Base-by-base conservation (phyloP, 1,140 invertebrate species). In the Sminthurides bifidus region DNA sequence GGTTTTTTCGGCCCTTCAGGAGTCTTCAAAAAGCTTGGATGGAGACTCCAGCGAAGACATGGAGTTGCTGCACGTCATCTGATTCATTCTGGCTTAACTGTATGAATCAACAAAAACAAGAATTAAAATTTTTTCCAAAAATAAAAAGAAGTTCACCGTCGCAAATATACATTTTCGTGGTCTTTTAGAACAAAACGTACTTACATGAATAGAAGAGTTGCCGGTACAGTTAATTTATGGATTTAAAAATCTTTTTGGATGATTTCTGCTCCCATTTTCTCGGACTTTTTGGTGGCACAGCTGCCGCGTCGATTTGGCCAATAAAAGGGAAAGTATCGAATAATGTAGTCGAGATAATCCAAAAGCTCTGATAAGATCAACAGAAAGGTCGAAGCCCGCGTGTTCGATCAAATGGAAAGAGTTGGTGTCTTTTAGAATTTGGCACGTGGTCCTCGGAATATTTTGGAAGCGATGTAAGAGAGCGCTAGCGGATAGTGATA, bases 61-160 rank as follows among this genome's bases (percentile, higher is more conserved):
- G 19, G 58, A 60, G 30, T 31, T 27, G 45, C 59, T 60, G 29
- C 54, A 56, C 59, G 54, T 60, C 59, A 60, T 60, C 54, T 57
- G 59, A 57, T 60, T 60, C 59, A 60, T 60, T 60, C 31, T 60
- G 51, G 6, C 29, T 21, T 30, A 57, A 57, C 55, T 57, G 40
- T 15, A 57, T 41, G 24, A 23, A 27, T 5, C 12, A 52, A 40
- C 10, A 33, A n/a, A 48, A 53, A 48, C n/a, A 35, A 10, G 10
- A 17, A 10, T 12, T 31, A 8, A 31, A 51, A 51, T 10, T 49
- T 26, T 30, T 21, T 19, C 6, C 24, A n/a, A n/a, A n/a, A n/a
- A n/a, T n/a, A n/a, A n/a, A n/a, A n/a, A n/a, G n/a, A n/a, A n/a
- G n/a, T n/a, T n/a, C n/a, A n/a, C n/a, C n/a, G n/a, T n/a, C n/a